Conservation (phyloP, 2,113 vertebrate species). For the Semnornis frantzii region DNA sequence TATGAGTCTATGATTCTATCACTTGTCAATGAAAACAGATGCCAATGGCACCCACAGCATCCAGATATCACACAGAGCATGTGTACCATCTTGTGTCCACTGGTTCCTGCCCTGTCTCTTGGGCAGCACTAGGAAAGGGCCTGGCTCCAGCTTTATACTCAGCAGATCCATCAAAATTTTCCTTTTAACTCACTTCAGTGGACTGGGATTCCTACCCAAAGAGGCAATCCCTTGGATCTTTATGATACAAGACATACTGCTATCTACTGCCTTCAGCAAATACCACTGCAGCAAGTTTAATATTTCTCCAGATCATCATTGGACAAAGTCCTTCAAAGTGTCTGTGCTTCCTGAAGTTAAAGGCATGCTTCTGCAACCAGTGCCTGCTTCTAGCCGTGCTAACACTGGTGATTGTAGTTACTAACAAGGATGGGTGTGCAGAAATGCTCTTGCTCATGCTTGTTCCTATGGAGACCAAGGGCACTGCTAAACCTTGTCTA, state of each 20-base stretch:
- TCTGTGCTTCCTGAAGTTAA: too few relatives aligned
- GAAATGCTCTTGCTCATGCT: too few relatives aligned
- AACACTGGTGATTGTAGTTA: too few relatives aligned
- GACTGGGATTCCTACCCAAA: background rate
- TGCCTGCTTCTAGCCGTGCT: too few relatives aligned
- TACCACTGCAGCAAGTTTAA: background rate
- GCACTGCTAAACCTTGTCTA: too few relatives aligned
- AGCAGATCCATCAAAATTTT: background rate
- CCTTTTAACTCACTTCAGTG: background rate
- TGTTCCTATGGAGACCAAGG: too few relatives aligned
- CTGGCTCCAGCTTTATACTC: background rate
- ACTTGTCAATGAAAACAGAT: background rate
- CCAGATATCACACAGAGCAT: background rate
- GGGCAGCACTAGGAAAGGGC: background rate
- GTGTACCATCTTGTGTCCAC: background rate
- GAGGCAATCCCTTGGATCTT: background rate
- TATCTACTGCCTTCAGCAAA: background rate
- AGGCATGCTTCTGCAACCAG: too few relatives aligned
- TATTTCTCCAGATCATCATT: background rate
- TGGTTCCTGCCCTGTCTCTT: too few relatives aligned
- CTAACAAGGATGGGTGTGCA: too few relatives aligned
- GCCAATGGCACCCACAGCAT: background rate
- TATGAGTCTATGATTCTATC: background rate
- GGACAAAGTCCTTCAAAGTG: background rate
- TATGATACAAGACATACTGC: background rate